Percentiles rank a stretch among this genome's conserved stretches.
Conservation (phyloP, 2,888 invertebrate genomes). For the Oxyscelio sp. region DNA sequence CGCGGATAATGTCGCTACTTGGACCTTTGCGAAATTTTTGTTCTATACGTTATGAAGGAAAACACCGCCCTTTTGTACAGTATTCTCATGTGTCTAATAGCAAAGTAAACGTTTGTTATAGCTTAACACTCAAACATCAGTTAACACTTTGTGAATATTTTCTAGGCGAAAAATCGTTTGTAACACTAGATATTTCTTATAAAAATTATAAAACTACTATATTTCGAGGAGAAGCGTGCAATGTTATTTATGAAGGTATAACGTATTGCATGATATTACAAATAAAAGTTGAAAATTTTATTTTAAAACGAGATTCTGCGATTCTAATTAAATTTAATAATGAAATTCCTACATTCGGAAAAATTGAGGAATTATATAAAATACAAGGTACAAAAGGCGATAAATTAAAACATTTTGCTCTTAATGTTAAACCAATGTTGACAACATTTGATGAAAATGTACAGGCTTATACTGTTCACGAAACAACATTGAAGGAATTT, state of each 20-base stretch:
- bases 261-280: no score
- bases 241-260: no score
- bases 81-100: slow-evolving; percentile 43
- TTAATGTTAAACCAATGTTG: not conserved
- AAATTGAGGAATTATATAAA: slow-evolving; percentile 15
- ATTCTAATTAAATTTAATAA: not conserved
- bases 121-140: slow-evolving; percentile 45
- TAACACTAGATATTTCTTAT: not conserved
- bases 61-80: slow-evolving; percentile 43
- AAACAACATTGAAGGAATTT: not conserved
- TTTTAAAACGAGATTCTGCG: slow-evolving; percentile 12
- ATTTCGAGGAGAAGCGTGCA: no score
- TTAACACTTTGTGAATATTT: slow-evolving; percentile 47
- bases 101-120: slow-evolving; percentile 35
- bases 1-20: slow-evolving; percentile 21
- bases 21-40: slow-evolving; percentile 44
- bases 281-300: not conserved
- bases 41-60: slow-evolving; percentile 45
- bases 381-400: not conserved
- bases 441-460: no score
- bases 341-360: slow-evolving; percentile 13
- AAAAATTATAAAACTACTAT: slow-evolving; percentile 6
- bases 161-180: slow-evolving; percentile 35
- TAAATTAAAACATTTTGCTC: slow-evolving; percentile 1
- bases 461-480: not conserved